A percentile compares a stretch with the other conserved stretches of the same genome.
These are phyloP conservation scores for Ectemnius continuus DNA, from an alignment of 2,888 invertebrate species.

Conservation along the genomic window DNA sequence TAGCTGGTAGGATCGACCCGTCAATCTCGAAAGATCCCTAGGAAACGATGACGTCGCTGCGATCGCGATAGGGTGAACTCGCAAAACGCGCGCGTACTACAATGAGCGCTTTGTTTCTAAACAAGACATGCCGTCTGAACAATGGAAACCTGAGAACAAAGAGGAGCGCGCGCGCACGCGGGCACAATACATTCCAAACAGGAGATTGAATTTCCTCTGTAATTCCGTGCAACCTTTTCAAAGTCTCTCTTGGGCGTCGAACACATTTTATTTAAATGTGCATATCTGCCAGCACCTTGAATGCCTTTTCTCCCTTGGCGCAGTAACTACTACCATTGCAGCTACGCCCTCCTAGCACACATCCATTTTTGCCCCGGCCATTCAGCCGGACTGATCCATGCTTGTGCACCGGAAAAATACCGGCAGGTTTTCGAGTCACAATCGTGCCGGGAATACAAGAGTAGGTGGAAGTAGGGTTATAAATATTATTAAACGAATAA, in stretches of 20 bases:
- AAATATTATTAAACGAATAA: conserved; percentile 5
- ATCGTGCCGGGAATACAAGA: neutral
- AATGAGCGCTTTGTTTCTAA: conserved; percentile 39
- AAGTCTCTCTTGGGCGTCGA: neutral
- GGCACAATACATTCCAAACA: conserved; percentile 33
- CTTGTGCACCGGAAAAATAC: neutral
- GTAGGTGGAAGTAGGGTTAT: neutral
- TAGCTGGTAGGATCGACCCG: too few relatives aligned
- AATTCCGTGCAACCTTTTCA: neutral
- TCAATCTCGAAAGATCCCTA: too few relatives aligned
- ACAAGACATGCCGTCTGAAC: conserved; percentile 32
- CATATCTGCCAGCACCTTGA: neutral
- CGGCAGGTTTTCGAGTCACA: neutral
- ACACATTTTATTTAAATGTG: conserved; percentile 3
- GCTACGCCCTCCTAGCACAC: too few relatives aligned
- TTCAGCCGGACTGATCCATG: too few relatives aligned
- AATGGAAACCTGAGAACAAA: conserved; percentile 32
- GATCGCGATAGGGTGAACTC: neutral
- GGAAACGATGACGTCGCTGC: neutral
- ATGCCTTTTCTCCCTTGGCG: neutral
- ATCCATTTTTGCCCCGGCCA: too few relatives aligned
- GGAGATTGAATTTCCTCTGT: conserved; percentile 1
- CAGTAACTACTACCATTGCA: too few relatives aligned
- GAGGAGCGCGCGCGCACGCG: conserved; percentile 22
- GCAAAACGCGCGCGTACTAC: conserved; percentile 19